These are phyloP conservation scores for Drosophila suzukii DNA, from an alignment of 1,140 invertebrate species.

Conservation along the genomic window DNA sequence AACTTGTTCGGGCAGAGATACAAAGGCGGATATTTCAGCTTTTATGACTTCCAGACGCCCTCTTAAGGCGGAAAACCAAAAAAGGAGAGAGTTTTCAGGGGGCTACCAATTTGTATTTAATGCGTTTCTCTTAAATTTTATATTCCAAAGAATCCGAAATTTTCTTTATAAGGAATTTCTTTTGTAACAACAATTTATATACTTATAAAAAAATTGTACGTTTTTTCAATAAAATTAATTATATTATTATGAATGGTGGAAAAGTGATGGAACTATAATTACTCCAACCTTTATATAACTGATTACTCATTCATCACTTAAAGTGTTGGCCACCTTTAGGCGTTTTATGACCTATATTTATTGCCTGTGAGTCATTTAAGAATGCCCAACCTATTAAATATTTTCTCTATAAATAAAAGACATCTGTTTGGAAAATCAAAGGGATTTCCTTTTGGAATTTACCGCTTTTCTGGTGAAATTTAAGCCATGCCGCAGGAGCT, in stretches of 20 bases:
- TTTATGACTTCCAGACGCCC: conserved; percentile 24
- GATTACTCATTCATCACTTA: not conserved
- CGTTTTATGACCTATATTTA: not conserved
- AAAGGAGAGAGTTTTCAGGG: not conserved
- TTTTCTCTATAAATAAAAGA: conserved; percentile 1
- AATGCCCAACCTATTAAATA: no score
- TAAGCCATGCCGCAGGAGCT: conserved; percentile 11
- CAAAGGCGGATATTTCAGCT: conserved; percentile 20
- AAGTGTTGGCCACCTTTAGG: not conserved
- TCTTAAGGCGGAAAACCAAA: conserved; percentile 9
- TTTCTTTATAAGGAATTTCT: no score
- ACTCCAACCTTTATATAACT: no score
- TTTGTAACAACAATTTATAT: no score
- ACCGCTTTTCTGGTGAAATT: conserved; percentile 5
- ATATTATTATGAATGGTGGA: no score
- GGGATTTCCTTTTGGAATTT: not conserved
- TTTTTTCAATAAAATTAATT: no score
- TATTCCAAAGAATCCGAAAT: no score
- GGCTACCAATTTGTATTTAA: not conserved
- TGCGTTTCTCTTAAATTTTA: no score
- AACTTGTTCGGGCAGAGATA: conserved; percentile 33
- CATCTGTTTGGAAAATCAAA: not conserved
- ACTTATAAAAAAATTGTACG: no score
- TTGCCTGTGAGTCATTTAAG: no score
- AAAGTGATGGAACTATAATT: no score